Evolutionary conservation across 1,140 invertebrate genomes (phyloP).

Genomic region (Micrasema longulum): DNA sequence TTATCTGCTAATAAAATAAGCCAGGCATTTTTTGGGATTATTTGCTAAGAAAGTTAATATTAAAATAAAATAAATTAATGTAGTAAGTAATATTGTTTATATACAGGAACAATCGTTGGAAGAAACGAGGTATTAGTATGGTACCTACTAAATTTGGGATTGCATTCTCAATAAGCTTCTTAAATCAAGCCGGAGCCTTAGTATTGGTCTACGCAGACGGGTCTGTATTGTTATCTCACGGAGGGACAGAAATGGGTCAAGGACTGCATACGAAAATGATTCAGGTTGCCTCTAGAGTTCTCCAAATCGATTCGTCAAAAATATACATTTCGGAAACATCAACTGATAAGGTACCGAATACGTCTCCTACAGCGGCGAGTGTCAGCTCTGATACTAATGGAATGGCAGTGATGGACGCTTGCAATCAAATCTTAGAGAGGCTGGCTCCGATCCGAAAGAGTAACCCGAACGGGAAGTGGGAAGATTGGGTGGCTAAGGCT

Average conservation of each 20-base stretch:
- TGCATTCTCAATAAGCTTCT: constrained; percentile 80
- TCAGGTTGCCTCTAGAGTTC: constrained; percentile 82
- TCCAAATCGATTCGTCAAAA: constrained; percentile 79
- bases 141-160: constrained; percentile 94
- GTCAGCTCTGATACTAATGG: constrained; percentile 93
- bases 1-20: neutral
- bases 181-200: constrained; percentile 92
- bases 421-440: constrained; percentile 80
- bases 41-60: neutral
- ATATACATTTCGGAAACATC: constrained; percentile 91
- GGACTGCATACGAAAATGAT: constrained; percentile 96
- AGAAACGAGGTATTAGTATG: constrained; percentile 88
- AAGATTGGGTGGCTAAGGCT: constrained; percentile 85
- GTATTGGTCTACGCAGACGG: constrained; percentile 93
- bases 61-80: too few species aligned
- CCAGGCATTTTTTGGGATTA: neutral
- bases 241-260: constrained; percentile 96
- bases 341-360: constrained; percentile 95
- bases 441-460: constrained; percentile 81
- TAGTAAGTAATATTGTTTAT: too few species aligned
- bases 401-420: constrained; percentile 92
- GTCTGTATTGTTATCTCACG: constrained; percentile 91
- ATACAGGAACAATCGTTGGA: constrained; percentile 80
- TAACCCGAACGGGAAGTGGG: constrained; percentile 86
- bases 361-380: constrained; percentile 92